phyloP scores from a whole-genome alignment of 2,888 invertebrate species.

The Diplazon laetatorius region DNA sequence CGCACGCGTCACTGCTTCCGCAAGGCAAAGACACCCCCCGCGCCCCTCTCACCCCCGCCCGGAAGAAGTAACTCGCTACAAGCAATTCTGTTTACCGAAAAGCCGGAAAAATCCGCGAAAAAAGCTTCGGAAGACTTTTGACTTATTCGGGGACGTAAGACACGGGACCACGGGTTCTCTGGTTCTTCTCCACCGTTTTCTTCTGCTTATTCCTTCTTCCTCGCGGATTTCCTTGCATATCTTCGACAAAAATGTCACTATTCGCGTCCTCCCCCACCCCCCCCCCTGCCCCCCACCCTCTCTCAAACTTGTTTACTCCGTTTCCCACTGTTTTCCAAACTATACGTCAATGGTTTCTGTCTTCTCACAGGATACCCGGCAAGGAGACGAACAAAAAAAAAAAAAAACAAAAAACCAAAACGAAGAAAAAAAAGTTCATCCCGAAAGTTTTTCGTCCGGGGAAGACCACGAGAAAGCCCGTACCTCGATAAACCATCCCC shows the following conservation, averaged over 20 bases:
- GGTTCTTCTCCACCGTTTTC: slow-evolving; percentile 55
- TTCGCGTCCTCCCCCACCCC: slow-evolving; percentile 26
- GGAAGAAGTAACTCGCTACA: slow-evolving; percentile 16
- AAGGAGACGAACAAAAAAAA: no score
- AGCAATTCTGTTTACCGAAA: slow-evolving; percentile 54
- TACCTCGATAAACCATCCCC: slow-evolving; percentile 59
- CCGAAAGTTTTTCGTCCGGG: slow-evolving; percentile 71
- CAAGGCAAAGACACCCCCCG: slow-evolving; percentile 29
- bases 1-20: not conserved
- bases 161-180: slow-evolving; percentile 27
- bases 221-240: slow-evolving; percentile 60
- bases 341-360: slow-evolving; percentile 78
- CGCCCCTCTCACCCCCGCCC: no score
- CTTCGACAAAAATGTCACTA: slow-evolving; percentile 61
- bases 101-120: slow-evolving; percentile 16
- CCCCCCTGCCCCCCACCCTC: slow-evolving; percentile 38
- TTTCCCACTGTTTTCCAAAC: slow-evolving; percentile 76
- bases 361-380: slow-evolving; percentile 39
- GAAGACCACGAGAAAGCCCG: slow-evolving; percentile 66
- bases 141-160: slow-evolving; percentile 55
- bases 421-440: slow-evolving; percentile 67
- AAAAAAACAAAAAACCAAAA: no score
- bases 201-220: slow-evolving; percentile 56
- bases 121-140: slow-evolving; percentile 46
- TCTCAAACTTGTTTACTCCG: slow-evolving; percentile 77